phyloP scores from a whole-genome alignment of 2,113 vertebrate species.

The Apus apus region DNA sequence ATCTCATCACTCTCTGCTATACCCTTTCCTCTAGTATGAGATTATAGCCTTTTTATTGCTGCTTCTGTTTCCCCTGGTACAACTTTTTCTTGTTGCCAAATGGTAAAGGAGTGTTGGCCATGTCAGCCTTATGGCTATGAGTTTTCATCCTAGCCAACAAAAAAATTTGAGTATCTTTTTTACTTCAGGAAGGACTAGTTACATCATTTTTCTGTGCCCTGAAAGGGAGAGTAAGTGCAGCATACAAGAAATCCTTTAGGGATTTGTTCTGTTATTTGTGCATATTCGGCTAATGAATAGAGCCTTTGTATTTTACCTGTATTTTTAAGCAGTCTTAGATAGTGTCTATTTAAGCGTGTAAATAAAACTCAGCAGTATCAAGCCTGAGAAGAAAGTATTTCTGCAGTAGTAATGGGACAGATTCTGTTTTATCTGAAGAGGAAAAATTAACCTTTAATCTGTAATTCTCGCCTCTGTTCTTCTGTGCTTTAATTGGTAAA shows the following conservation, averaged over 20 bases:
- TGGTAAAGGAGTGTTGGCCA: background rate
- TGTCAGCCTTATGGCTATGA: background rate
- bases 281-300: background rate
- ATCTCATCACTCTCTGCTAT: background rate
- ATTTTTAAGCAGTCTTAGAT: background rate
- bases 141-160: background rate
- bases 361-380: background rate
- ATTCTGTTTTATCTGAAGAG: background rate
- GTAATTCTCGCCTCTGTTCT: background rate
- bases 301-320: background rate
- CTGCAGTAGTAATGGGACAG: background rate
- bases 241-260: background rate
- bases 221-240: background rate
- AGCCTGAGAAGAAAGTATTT: background rate
- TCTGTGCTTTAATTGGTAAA: background rate
- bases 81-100: background rate
- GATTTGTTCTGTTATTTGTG: background rate
- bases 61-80: background rate
- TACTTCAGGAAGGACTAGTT: background rate
- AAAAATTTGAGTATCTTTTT: background rate
- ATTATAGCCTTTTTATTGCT: background rate
- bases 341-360: background rate
- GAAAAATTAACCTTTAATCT: background rate
- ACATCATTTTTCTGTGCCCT: background rate
- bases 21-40: background rate